Evolutionary conservation across 2,797 vertebrate species (phyloP), one percentile per base, ranked within the genome.

Genomic region (Urophycis tenuis): DNA sequence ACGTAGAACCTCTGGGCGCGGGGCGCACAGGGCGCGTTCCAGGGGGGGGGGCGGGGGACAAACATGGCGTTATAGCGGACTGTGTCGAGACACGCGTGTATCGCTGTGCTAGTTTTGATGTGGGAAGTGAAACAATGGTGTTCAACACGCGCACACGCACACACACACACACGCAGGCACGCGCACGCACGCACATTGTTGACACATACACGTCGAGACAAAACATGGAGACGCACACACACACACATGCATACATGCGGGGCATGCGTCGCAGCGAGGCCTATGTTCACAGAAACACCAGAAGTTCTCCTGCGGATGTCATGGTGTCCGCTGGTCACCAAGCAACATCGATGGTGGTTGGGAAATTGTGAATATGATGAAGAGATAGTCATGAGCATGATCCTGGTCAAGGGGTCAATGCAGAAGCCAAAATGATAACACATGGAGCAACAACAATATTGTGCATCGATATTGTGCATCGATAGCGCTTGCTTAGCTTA

Each of bases 1-100:
- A 97, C 94, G 0, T 99, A 99, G 94, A 98, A 97, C 75, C 97
- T 95, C 98, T 99, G 74, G 79, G 73, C 76, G 83, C 60, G 76
- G 49, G 78, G 73, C 78, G 75, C 81, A 29, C 81, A 77, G 36
- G 12, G 9, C 2, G 12, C 22, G 49, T 5, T 0, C 1, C 88
- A 81, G 89, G 74, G 78, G 60, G 80, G 32, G 89, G 74, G 70
- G 81, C 5, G 15, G 31, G 69, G 32, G 32, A 34, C 80, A 82
- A 8, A 71, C 34, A 60, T 8, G 72, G 45, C 82, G 31, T 86
- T 81, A 78, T 78, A 70, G 25, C 74, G 19, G 75, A 82, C 74
- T 34, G 53, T 9, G n/a, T n/a, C n/a, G n/a, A n/a, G n/a, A n/a
- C 7, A 60, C 22, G 25, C 3, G 25, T 11, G 60, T 29, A 3